Conservation (phyloP, 2,888 invertebrate genomes). For the Pyrgus malvae region DNA sequence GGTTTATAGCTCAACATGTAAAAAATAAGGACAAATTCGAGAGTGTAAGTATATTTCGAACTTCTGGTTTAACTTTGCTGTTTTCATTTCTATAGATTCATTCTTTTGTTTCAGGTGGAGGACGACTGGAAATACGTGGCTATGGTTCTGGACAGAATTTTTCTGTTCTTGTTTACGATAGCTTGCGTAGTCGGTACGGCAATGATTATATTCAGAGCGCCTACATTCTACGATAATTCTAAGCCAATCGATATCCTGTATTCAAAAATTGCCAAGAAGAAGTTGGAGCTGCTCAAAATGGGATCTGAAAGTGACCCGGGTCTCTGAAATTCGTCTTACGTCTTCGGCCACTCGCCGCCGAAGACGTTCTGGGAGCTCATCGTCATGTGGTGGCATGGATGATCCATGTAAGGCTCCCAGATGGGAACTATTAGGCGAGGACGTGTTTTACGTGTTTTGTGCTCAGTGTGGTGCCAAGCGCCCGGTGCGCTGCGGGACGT, state of each 20-base stretch:
- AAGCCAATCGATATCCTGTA: conserved; percentile 94
- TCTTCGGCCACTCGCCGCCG: conserved; percentile 87
- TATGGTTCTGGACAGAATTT: conserved; percentile 97
- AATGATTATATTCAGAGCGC: conserved; percentile 93
- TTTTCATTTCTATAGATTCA: not conserved
- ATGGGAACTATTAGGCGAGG: conserved; percentile 69
- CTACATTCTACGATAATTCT: conserved; percentile 94
- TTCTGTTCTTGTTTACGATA: conserved; percentile 96
- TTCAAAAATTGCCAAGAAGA: conserved; percentile 95
- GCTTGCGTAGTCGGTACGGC: conserved; percentile 95
- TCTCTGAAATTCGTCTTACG: conserved; percentile 86
- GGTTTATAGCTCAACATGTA: conserved; percentile 97
- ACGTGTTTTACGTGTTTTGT: conserved; percentile 52
- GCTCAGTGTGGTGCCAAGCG: conserved; percentile 77
- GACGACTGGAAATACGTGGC: conserved; percentile 99
- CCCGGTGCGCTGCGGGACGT: conserved; percentile 68
- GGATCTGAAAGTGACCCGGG: conserved; percentile 86
- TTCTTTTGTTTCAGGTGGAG: conserved; percentile 85
- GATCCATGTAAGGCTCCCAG: conserved; percentile 73
- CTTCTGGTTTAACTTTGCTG: not conserved
- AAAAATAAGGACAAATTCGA: conserved; percentile 97
- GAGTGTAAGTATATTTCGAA: conserved; percentile 86
- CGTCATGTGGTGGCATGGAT: conserved; percentile 82
- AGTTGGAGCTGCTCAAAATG: conserved; percentile 93
- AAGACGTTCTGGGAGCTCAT: conserved; percentile 83